Conservation (phyloP, 2,797 vertebrate species). For the Tokudaia tokunoshimensis region DNA sequence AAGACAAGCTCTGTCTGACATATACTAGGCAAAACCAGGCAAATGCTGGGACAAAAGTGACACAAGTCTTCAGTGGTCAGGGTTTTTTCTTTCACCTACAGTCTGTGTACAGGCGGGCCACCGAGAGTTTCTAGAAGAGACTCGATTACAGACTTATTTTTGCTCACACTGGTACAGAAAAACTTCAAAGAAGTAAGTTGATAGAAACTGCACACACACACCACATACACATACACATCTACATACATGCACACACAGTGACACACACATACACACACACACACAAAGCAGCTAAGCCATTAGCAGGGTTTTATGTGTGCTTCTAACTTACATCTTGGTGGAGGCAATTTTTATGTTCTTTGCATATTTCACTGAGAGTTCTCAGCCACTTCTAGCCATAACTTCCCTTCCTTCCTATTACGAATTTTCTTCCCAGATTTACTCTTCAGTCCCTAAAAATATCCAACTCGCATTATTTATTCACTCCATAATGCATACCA, state of each 20-base stretch:
- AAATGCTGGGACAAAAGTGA: neutral
- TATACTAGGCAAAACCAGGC: conserved; percentile 64
- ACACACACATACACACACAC: neutral
- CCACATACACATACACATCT: neutral
- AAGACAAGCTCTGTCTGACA: conserved; percentile 56
- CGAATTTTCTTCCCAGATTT: conserved; percentile 78
- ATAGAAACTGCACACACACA: neutral
- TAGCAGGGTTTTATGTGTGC: neutral
- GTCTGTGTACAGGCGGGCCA: conserved; percentile 61
- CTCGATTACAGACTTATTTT: neutral
- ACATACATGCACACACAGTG: neutral
- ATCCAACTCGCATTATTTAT: conserved; percentile 80
- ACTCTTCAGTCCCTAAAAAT: conserved; percentile 83
- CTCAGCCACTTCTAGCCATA: conserved; percentile 56
- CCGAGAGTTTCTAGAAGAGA: neutral
- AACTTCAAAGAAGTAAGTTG: neutral
- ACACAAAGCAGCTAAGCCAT: neutral
- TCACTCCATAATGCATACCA: conserved; percentile 83
- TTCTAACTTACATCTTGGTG: neutral
- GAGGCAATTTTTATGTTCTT: conserved; percentile 48
- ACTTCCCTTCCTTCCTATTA: conserved; percentile 71
- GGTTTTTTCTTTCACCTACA: conserved; percentile 49
- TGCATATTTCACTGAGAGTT: conserved; percentile 59
- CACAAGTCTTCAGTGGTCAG: conserved; percentile 16
- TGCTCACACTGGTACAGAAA: neutral